Conservation (phyloP, 1,140 invertebrate species). For the Physella acuta region DNA sequence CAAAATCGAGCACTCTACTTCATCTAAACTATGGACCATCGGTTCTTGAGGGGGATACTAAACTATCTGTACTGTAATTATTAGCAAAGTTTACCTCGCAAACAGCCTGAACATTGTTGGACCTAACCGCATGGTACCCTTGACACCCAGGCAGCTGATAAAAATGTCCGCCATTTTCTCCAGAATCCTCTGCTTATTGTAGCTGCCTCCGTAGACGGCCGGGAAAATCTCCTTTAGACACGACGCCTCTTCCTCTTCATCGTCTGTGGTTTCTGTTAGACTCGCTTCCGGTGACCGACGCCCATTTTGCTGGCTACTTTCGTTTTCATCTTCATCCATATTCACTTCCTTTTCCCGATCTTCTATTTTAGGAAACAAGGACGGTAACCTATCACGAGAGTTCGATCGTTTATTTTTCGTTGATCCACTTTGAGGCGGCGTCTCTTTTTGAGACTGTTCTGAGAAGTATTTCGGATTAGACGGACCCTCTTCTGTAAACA, state of each 20-base stretch:
- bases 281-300: not conserved
- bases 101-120: conserved; percentile 54
- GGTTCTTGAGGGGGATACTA: too few species aligned
- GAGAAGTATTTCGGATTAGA: conserved; percentile 12
- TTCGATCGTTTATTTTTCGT: not conserved
- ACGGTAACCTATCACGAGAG: not conserved
- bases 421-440: not conserved
- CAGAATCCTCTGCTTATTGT: conserved; percentile 38
- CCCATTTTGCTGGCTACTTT: not conserved
- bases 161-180: conserved; percentile 51
- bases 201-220: conserved; percentile 37
- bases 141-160: conserved; percentile 41
- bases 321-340: conserved; percentile 19
- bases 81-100: conserved; percentile 48
- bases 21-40: too few species aligned
- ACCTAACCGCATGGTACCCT: conserved; percentile 45
- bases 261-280: not conserved
- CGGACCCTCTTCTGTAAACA: conserved; percentile 6
- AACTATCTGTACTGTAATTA: too few species aligned
- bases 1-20: too few species aligned
- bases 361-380: conserved; percentile 1
- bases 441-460: not conserved
- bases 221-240: conserved; percentile 53
- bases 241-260: conserved; percentile 35
- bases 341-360: not conserved